Evolutionary conservation across 1,140 invertebrate genomes (phyloP), one percentile per base, ranked within the genome.

Genomic region (Bombus ignitus): DNA sequence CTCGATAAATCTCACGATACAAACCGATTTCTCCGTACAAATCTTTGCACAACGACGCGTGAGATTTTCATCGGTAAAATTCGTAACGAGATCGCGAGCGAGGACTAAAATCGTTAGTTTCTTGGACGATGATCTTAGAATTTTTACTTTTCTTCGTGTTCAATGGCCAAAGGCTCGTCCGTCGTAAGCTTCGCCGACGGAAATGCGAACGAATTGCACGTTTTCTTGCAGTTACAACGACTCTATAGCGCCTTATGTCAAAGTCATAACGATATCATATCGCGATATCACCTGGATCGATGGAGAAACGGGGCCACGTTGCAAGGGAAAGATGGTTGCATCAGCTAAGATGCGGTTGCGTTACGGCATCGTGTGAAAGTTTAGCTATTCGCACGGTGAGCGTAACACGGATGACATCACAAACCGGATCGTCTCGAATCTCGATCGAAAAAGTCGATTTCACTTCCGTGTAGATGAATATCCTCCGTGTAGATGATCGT

Each of bases 351-450:
- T 79, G 75, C 66, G 71, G 68, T 70, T 37, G 53, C 66, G 22
- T 72, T 85, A 79, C n/a, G 25, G 76, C 66, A 62, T 62, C 37
- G 66, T 59, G 83, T 47, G 83, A 79, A 72, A 79, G 83, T 78
- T 71, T 53, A 71, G 53, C n/a, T 39, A 72, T 79, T 68, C 47
- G 13, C 1, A 10, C n/a, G 25, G 39, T 3, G 18, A 53, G 28
- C n/a, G 44, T 18, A 47, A 72, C 47, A 18, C 9, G n/a, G 57
- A 57, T 53, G n/a, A 65, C n/a, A 72, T 62, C 47, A 68, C 18
- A 22, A 62, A 22, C 44, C n/a, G 22, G 81, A 82, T 75, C 71
- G 57, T 22, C n/a, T 47, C 59, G 57, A 47, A 62, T 44, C 28
- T 28, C 66, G 66, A 37, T 81, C n/a, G n/a, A 68, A 28, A 62